Evolutionary conservation across 2,888 invertebrate genomes (phyloP).

Genomic region (Dioctria rufipes): DNA sequence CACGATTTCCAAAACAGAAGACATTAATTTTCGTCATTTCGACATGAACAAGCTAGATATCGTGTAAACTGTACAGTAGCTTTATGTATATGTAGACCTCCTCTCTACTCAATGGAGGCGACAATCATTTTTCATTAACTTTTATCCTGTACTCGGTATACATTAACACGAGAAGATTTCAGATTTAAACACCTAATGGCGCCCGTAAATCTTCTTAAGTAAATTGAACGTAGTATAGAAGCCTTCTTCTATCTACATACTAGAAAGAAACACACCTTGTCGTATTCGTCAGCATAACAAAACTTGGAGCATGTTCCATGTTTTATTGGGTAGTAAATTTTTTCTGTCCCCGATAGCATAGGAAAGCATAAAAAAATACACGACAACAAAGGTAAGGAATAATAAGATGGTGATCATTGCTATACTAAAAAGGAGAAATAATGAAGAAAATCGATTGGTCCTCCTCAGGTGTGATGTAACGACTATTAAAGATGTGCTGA

Average conservation of each 20-base stretch:
- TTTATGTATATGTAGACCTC: background rate
- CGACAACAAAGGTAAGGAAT: too few species aligned
- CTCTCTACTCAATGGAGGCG: background rate
- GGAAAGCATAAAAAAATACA: conserved; percentile 6
- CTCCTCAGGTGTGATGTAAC: conserved; percentile 29
- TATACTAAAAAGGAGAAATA: conserved; percentile 35
- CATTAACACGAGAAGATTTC: conserved; percentile 2
- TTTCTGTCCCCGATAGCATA: conserved; percentile 12
- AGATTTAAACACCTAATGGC: conserved; percentile 25
- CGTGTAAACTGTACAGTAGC: background rate
- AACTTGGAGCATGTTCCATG: conserved; percentile 8
- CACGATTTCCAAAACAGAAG: background rate
- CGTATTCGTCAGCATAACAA: background rate
- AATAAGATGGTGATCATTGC: conserved; percentile 30
- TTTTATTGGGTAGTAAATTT: conserved; percentile 38
- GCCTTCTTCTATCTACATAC: too few species aligned
- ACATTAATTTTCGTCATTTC: conserved; percentile 10
- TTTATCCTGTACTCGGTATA: background rate
- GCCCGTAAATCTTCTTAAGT: conserved; percentile 16
- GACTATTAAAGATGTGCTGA: conserved; percentile 41
- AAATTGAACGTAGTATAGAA: background rate
- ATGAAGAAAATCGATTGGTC: conserved; percentile 47
- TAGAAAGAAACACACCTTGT: background rate
- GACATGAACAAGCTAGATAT: background rate
- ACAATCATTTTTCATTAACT: background rate